Percentiles rank a stretch among this genome's conserved stretches.
These are phyloP conservation scores for Andrena haemorrhoa DNA, from an alignment of 2,888 invertebrate genomes.

Conservation along the genomic window DNA sequence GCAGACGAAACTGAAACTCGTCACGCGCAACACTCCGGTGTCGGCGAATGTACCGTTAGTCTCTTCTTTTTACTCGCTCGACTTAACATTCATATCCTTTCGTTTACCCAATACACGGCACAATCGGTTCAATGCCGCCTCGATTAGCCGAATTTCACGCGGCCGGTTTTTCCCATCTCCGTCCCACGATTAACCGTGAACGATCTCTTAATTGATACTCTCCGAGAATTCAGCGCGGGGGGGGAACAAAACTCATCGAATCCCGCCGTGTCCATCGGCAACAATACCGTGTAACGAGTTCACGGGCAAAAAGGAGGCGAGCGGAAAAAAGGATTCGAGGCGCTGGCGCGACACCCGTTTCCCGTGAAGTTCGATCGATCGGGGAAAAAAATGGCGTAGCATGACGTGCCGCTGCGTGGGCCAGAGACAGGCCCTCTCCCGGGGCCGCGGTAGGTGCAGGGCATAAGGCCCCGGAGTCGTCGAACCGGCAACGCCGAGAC, in stretches of 20 bases:
- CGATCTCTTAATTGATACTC: conserved; percentile 42
- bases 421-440: conserved; percentile 56
- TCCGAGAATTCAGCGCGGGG: not conserved
- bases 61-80: not conserved
- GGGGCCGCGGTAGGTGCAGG: conserved; percentile 40
- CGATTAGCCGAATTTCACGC: conserved; percentile 6
- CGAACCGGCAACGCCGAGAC: conserved; percentile 78
- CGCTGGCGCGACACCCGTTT: not conserved
- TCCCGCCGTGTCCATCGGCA: not conserved
- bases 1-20: too few species aligned
- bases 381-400: conserved; percentile 56
- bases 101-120: not conserved
- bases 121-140: not conserved
- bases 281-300: conserved; percentile 44
- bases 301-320: not conserved
- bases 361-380: conserved; percentile 45
- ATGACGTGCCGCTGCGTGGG: conserved; percentile 68
- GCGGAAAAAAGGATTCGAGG: not conserved
- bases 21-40: too few species aligned
- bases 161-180: too few species aligned
- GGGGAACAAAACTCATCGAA: conserved; percentile 1
- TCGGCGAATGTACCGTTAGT: too few species aligned
- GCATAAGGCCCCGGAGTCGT: conserved; percentile 66
- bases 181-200: conserved; percentile 18
- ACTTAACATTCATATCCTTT: not conserved